Evolutionary conservation across 2,888 invertebrate genomes (phyloP).

Genomic region (Dendrolimus houi): DNA sequence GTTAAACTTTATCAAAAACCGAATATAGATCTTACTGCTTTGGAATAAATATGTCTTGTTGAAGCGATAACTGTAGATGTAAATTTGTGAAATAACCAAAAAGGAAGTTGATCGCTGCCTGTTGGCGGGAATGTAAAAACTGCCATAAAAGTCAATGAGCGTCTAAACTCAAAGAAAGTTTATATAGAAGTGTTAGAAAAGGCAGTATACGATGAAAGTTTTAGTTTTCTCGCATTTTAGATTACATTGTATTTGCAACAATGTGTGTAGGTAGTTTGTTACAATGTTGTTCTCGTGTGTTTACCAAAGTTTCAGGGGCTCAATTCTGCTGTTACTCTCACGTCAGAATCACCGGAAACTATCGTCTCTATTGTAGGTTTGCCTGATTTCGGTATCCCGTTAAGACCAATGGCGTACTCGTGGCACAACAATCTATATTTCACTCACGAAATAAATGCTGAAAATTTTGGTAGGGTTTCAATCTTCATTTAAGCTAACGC

Average conservation of each 20-base stretch:
- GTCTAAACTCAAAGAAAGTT: slow-evolving; percentile 35
- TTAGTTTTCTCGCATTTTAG: neutral
- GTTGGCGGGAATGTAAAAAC: slow-evolving; percentile 48
- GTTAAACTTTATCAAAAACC: neutral
- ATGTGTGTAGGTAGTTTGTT: slow-evolving; percentile 7
- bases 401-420: no score
- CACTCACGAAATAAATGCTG: no score
- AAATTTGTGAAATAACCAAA: slow-evolving; percentile 14
- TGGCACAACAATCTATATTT: no score
- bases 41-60: slow-evolving; percentile 4
- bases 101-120: slow-evolving; percentile 20
- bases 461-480: no score
- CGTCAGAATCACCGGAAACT: no score
- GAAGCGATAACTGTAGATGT: slow-evolving; percentile 9
- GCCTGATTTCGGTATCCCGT: no score
- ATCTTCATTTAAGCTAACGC: no score
- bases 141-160: slow-evolving; percentile 52
- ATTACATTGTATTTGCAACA: neutral
- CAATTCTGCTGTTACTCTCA: no score
- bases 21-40: slow-evolving; percentile 10
- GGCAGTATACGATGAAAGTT: slow-evolving; percentile 6
- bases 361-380: no score
- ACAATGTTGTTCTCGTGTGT: neutral
- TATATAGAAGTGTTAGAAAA: slow-evolving; percentile 3
- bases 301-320: neutral